Evolutionary conservation across 2,113 vertebrate genomes (phyloP), one percentile per base, ranked within the genome.

Genomic region (Sylvietta virens): DNA sequence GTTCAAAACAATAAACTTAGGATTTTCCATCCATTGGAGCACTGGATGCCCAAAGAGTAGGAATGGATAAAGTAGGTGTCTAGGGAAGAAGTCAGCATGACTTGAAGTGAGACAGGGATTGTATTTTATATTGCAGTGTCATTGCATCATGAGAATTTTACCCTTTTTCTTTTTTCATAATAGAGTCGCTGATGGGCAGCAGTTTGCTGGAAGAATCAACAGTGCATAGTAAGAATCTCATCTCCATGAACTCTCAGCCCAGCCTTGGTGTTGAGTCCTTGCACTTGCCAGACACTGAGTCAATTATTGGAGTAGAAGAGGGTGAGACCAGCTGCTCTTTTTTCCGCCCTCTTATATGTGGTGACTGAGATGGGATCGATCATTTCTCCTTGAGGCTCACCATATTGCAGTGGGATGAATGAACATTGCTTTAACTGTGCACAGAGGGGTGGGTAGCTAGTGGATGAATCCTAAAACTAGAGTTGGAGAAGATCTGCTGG

Each of bases 261-360:
- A 98, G 96, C 93, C 97, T 98, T 79, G 96, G 97, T 19, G 98
- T 99, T 81, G 98, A 99, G 94, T 97, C 99, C 79, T 98, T 99
- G 97, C 98, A 98, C 93, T 97, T 99, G 94, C 98, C 99, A 94
- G 98, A 98, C 92, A 97, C 98, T n/a, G 99, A 98, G 54, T 98
- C 98, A 69, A 99, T 99, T 98, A 98, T 99, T 94, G 98, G 98
- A 97, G 98, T 98, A 74, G 98, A 99, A 98, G 99, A 99, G 98
- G 96, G 97, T 91, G 95, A 96, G 96, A 98, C 94, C 94, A 94
- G 96, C 94, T 96, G 96, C 86, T 95, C 96, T 73, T 97, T 97
- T 40, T 97, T 97, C 90, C 93, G 94, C 88, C 96, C 96, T 90
- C 96, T 97, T 56, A 97, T 96, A 39, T 96, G 96, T 83, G 90